Evolutionary conservation across 2,888 invertebrate genomes (phyloP).

Genomic region (Limnephilus lunatus): DNA sequence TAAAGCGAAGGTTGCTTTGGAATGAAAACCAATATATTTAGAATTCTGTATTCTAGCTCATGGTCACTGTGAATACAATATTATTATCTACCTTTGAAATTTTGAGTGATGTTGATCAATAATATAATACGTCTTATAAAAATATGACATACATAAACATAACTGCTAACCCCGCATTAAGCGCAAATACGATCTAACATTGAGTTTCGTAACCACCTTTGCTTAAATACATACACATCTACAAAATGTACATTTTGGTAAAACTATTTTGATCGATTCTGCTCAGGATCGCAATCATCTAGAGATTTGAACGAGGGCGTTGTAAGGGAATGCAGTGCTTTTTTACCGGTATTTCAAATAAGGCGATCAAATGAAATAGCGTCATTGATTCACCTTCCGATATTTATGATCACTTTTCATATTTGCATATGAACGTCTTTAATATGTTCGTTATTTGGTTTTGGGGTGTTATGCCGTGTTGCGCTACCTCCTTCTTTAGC

Average conservation of each 20-base stretch:
- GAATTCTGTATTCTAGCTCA: neutral
- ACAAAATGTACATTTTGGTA: neutral
- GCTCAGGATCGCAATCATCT: neutral
- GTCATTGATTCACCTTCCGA: neutral
- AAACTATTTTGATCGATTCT: neutral
- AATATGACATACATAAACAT: neutral
- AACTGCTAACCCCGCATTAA: neutral
- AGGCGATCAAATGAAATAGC: neutral
- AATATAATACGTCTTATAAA: too few relatives aligned
- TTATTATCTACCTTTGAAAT: neutral
- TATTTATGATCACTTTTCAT: too few relatives aligned
- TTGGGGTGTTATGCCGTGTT: too few relatives aligned
- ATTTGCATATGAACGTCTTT: too few relatives aligned
- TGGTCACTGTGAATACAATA: neutral
- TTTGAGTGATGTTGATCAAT: neutral
- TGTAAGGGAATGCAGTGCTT: neutral
- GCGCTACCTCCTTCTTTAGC: too few relatives aligned
- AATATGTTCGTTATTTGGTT: too few relatives aligned
- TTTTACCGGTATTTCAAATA: too few relatives aligned
- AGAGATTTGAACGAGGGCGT: too few relatives aligned
- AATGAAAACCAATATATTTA: neutral
- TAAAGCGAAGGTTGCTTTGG: neutral
- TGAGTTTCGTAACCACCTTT: too few relatives aligned
- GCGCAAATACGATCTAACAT: too few relatives aligned
- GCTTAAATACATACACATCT: too few relatives aligned